A percentile compares a stretch with the other conserved stretches of the same genome.
These are phyloP conservation scores for Miopithecus talapoin DNA, from an alignment of 2,797 vertebrate genomes.

Conservation along the genomic window DNA sequence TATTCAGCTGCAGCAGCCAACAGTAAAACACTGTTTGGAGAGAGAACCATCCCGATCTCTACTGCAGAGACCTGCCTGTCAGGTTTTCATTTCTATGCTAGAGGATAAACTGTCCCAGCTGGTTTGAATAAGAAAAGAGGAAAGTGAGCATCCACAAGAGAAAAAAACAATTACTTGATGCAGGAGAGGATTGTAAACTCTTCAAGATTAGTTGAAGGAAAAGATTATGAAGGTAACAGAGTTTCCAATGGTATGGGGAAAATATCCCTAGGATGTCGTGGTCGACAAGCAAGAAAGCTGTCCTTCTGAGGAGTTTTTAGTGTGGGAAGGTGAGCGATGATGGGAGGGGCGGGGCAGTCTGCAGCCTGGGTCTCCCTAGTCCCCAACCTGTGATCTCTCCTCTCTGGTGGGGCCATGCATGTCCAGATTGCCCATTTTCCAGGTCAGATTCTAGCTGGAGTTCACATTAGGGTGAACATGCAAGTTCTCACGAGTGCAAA, in stretches of 20 bases:
- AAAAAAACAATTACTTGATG: not conserved
- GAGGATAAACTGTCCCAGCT: not conserved
- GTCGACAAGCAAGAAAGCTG: not conserved
- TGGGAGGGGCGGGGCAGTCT: rapidly evolving
- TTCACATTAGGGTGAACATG: not conserved
- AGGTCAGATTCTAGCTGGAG: not conserved
- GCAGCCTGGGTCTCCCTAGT: not conserved
- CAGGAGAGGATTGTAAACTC: conserved; percentile 20
- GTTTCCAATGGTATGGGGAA: not conserved
- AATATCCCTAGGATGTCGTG: not conserved
- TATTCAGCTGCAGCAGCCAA: not conserved
- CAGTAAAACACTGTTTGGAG: not conserved
- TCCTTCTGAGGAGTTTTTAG: not conserved
- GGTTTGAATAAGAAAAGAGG: not conserved
- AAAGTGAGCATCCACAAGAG: not conserved
- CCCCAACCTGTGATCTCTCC: not conserved
- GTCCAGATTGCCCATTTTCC: not conserved
- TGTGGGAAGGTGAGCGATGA: not conserved
- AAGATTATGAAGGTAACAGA: not conserved
- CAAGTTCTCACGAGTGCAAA: not conserved
- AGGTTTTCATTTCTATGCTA: not conserved
- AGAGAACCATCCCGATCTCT: not conserved
- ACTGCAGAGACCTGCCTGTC: not conserved
- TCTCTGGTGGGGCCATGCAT: not conserved
- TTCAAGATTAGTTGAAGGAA: conserved; percentile 21